Base-by-base conservation (phyloP, 2,797 vertebrate species). In the Poeciliopsis paucimaculata region DNA sequence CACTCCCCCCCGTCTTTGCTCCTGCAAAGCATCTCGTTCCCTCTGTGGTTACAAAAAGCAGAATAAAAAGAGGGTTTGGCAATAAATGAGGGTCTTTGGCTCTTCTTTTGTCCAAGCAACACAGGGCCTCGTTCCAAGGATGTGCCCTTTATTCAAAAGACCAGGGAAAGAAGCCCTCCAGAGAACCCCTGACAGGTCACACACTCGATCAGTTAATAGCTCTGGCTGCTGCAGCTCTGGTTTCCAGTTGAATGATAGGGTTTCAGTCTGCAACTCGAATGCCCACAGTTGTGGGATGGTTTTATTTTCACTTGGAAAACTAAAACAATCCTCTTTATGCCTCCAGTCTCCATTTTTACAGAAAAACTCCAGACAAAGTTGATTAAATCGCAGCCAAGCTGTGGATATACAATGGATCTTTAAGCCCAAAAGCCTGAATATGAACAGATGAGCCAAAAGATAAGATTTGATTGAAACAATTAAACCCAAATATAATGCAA, bases 51-150 rank as follows among this genome's bases (percentile, higher is more conserved):
- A 43, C 75, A 78, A 76, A 76, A 83, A 86, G 74, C 46, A 39
- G 15, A 8, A 78, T n/a, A 91, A 86, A 71, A 76, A 36, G 64
- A 41, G 64, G 71, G 46, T 82, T 83, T 71, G 51, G 72, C 72
- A 39, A 91, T 91, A 91, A 94, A 93, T 84, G 87, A 80, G 80
- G 86, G 83, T 84, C 89, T 93, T 84, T 90, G 84, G 89, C 87
- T 91, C 89, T 83, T 91, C 89, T 87, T 94, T 93, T 95, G 92
- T 93, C 78, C 82, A 84, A 82, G 88, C 78, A 74, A 91, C 87
- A 84, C 87, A 92, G 83, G 91, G 89, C 86, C 88, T 89, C 62
- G 80, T 87, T 94, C 87, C 89, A 90, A 91, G 82, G 86, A 91
- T 92, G 92, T 91, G 60, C 77, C 77, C 79, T 92, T 94, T 87